Evolutionary conservation across 2,888 invertebrate genomes (phyloP).

Genomic region (Caenorhabditis wallacei): DNA sequence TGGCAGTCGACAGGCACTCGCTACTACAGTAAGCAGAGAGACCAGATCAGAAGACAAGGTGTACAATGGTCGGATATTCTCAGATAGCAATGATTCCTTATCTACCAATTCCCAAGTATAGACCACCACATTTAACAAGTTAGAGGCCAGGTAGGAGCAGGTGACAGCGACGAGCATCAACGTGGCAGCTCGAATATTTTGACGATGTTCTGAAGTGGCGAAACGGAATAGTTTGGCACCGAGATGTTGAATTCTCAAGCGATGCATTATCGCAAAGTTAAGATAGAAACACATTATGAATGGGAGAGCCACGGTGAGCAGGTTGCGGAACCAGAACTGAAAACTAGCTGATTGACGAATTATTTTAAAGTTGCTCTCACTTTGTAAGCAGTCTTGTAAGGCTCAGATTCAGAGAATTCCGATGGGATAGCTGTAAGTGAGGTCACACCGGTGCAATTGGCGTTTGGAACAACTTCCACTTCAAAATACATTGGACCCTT

Average conservation of each 20-base stretch:
- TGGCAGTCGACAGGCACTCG: constrained; percentile 77
- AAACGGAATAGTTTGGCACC: constrained; percentile 81
- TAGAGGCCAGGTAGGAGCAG: constrained; percentile 79
- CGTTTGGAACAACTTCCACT: constrained; percentile 75
- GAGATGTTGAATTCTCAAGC: constrained; percentile 78
- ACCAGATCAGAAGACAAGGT: constrained; percentile 79
- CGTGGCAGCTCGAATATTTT: constrained; percentile 81
- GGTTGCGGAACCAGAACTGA: constrained; percentile 81
- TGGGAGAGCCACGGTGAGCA: constrained; percentile 78
- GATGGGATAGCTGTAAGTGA: constrained; percentile 70
- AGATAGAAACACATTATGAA: constrained; percentile 79
- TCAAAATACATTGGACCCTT: constrained; percentile 81
- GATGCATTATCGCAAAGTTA: constrained; percentile 78
- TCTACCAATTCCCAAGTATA: constrained; percentile 79
- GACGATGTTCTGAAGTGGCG: constrained; percentile 80
- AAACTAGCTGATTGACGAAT: constrained; percentile 8
- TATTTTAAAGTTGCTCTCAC: constrained; percentile 24
- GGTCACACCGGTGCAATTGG: constrained; percentile 81
- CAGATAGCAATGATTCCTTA: constrained; percentile 70
- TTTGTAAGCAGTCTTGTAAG: constrained; percentile 79
- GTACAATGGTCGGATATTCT: constrained; percentile 76
- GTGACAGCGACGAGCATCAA: constrained; percentile 81
- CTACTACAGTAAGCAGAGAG: constrained; percentile 77
- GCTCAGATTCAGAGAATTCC: constrained; percentile 76
- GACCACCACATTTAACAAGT: constrained; percentile 79